Evolutionary conservation across 92 coral and sea anemone genomes (phyloP), one percentile per base, ranked within the genome.

Genomic region (Epizoanthus ramosus): DNA sequence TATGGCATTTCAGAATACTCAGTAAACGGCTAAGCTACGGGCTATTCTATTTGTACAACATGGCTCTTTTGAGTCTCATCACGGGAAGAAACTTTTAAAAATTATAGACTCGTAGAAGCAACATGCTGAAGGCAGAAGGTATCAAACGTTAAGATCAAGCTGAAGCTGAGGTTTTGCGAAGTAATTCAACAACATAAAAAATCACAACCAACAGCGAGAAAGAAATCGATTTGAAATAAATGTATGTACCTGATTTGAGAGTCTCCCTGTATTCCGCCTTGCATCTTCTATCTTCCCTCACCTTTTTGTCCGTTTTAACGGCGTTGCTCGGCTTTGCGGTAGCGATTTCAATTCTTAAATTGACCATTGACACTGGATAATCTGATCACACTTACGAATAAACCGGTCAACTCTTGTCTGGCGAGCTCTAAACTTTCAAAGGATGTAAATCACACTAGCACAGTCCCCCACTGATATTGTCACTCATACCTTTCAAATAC

Each of bases 321-420:
- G 15, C 68, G 39, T 28, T 12, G 37, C 63, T 52, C 12, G 71
- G 54, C 2, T 60, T 76, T n/a, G 71, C 82, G 56, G 82, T 39
- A 35, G 57, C 70, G 24, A 77, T 77, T 24, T 77, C 82, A 41
- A 77, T 77, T 65, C 65, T 43, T 65, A 77, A 77, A 59, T 77
- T 77, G 21, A 77, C 82, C 82, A 77, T 77, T 76, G 21, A 18
- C 57, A 56, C 28, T 2, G 64, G 31, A 17, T 54, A 31, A 18
- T 71, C 12, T 23, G 47, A 57, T 33, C 66, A 24, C 37, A 56
- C 47, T 16, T 13, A 35, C 39, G 33, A 8, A 16, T 5, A 18
- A 6, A 23, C 37, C 35, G 79, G 52, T 13, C 17, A 57, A 56
- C 67, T 59, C 9, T 59, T 28, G 16, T 56, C 33, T 56, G 39